A percentile compares a stretch with the other conserved stretches of the same genome.
Evolutionary conservation across 2,113 vertebrate species (phyloP).

Genomic region (Australoheros scitulus): DNA sequence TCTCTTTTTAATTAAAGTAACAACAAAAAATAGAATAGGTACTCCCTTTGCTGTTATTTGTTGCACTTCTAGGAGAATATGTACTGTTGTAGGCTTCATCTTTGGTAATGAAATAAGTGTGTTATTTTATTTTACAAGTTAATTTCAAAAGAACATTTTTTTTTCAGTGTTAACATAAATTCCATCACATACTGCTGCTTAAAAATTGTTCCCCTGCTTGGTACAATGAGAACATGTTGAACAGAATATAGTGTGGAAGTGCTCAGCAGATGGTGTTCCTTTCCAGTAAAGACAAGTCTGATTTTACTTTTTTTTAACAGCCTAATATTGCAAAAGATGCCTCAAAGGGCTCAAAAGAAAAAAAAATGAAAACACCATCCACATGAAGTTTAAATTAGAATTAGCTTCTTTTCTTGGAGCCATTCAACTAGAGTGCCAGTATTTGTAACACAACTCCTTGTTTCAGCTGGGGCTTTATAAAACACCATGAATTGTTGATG

Average conservation of each 20-base stretch:
- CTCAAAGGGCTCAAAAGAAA: neutral
- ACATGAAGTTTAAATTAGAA: constrained; percentile 9
- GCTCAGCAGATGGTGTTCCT: constrained; percentile 37
- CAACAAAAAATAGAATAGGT: constrained; percentile 35
- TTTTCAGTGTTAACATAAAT: constrained; percentile 30
- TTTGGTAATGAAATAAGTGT: constrained; percentile 37
- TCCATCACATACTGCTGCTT: neutral
- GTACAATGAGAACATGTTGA: constrained; percentile 2
- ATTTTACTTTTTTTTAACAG: constrained; percentile 35
- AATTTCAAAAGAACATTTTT: constrained; percentile 26
- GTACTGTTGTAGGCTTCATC: constrained; percentile 21
- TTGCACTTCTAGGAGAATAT: constrained; percentile 15
- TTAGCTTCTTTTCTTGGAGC: constrained; percentile 6
- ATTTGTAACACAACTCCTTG: neutral
- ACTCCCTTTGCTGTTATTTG: neutral
- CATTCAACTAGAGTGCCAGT: neutral
- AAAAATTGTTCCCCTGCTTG: neutral
- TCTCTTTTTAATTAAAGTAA: constrained; percentile 79
- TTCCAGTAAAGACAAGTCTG: constrained; percentile 18
- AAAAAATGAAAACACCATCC: neutral
- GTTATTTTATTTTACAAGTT: constrained; percentile 33
- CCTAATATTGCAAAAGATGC: neutral
- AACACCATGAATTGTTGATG: constrained; percentile 76
- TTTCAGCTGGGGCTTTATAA: constrained; percentile 43
- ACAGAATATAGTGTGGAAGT: neutral